Base-by-base conservation (phyloP, 2,113 vertebrate species). In the Myiozetetes cayanensis region DNA sequence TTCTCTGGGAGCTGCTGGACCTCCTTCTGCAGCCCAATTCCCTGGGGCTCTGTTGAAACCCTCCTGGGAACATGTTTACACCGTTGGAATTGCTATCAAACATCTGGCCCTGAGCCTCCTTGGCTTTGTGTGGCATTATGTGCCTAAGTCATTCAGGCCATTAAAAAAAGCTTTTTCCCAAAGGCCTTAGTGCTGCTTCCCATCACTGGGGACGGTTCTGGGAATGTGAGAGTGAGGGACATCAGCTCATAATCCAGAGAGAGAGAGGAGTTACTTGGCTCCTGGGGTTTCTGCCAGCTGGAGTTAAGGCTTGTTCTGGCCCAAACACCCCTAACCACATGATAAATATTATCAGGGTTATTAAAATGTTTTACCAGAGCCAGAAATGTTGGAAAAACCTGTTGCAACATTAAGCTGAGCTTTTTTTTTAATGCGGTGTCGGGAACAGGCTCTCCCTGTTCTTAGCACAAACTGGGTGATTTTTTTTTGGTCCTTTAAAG, bases 291-390 rank as follows among this genome's bases (percentile, higher is more conserved):
- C 75, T 90, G 43, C 79, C 93, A 90, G 86, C 85, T 59, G 72
- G 63, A 78, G 9, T 44, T 71, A 47, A 0, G 8, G 59, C 44
- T 84, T 52, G 33, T 47, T 81, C 70, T 79, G 83, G 61, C 76
- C 90, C 89, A 63, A 71, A 66, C 86, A 77, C 84, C 91, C 89
- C 84, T 33, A 90, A 88, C 66, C 79, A 73, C 70, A 50, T 74
- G 89, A 96, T 62, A 91, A 95, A 95, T 85, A 93, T 85, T 91
- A 96, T 91, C 93, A 80, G 67, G 74, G 81, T 70, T 95, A 88
- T 94, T 95, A 94, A 97, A 96, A 94, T 91, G 89, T 85, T 79
- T 87, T 18, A 76, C 79, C 7, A 21, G 77, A 94, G 73, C 72
- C 85, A 73, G 79, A 89, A 95, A 96, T 18, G 43, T 90, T 66